phyloP scores from a whole-genome alignment of 2,797 vertebrate species.

The Eulemur albifrons region DNA sequence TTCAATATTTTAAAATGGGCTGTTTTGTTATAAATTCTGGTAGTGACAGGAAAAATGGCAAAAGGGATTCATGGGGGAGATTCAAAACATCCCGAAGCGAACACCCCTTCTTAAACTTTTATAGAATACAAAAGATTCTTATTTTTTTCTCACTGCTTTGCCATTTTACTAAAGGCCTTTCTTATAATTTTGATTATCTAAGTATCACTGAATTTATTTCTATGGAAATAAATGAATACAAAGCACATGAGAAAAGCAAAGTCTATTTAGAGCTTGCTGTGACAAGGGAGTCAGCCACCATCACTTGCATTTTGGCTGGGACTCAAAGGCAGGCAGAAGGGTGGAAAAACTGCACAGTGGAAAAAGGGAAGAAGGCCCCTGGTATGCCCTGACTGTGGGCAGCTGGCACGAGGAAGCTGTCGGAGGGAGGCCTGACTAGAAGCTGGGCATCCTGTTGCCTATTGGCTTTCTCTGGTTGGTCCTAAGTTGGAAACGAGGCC shows the following conservation, averaged over 20 bases:
- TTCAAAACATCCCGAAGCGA: neutral
- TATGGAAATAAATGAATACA: neutral
- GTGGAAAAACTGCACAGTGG: neutral
- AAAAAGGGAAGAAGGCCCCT: neutral
- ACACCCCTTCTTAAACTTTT: neutral
- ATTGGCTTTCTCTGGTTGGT: neutral
- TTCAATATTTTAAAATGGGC: conserved; percentile 30
- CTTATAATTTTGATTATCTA: neutral
- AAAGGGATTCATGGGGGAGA: neutral
- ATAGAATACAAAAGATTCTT: neutral
- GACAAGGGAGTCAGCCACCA: neutral
- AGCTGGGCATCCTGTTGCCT: neutral
- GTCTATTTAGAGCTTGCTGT: neutral
- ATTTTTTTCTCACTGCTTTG: neutral
- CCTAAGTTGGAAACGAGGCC: neutral
- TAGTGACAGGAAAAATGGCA: neutral
- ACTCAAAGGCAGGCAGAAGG: neutral
- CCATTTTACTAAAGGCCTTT: neutral
- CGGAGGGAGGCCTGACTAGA: neutral
- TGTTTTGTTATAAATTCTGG: neutral
- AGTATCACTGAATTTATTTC: neutral
- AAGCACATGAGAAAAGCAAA: neutral
- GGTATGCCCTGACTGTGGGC: neutral
- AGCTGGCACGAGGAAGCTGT: neutral
- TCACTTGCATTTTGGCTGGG: neutral